phyloP scores from a whole-genome alignment of 2,888 invertebrate genomes.

The Dromius quadrimaculatus region DNA sequence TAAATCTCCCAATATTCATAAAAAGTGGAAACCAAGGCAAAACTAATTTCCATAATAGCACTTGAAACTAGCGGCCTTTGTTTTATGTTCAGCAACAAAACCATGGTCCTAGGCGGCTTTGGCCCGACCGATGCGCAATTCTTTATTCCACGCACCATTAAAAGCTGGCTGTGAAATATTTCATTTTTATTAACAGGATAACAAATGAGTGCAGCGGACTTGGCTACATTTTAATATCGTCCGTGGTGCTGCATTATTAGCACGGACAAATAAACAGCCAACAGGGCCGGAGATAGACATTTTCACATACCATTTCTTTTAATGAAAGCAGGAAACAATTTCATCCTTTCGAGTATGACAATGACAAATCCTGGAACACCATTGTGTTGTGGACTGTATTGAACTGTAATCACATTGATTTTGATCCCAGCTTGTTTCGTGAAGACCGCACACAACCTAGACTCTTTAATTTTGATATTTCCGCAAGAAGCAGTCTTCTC shows the following conservation, averaged over 20 bases:
- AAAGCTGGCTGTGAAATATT: conserved; percentile 41
- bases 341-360: no score
- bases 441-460: no score
- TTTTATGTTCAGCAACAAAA: conserved; percentile 1
- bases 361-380: no score
- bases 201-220: conserved; percentile 44
- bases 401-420: no score
- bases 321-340: no score
- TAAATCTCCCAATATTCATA: conserved; percentile 2
- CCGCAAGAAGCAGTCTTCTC: no score
- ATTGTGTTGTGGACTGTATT: no score
- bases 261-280: conserved; percentile 43
- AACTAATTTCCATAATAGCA: conserved; percentile 40
- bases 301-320: no score
- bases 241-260: conserved; percentile 38
- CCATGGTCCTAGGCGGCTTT: not conserved
- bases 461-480: no score
- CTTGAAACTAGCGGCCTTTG: conserved; percentile 16
- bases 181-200: conserved; percentile 48
- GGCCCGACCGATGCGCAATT: conserved; percentile 7
- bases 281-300: no score
- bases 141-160: conserved; percentile 46
- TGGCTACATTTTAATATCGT: conserved; percentile 46
- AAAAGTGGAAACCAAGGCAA: conserved; percentile 21
- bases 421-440: no score